Base-by-base conservation (phyloP, 2,888 invertebrate genomes). In the Hetaerina titia region DNA sequence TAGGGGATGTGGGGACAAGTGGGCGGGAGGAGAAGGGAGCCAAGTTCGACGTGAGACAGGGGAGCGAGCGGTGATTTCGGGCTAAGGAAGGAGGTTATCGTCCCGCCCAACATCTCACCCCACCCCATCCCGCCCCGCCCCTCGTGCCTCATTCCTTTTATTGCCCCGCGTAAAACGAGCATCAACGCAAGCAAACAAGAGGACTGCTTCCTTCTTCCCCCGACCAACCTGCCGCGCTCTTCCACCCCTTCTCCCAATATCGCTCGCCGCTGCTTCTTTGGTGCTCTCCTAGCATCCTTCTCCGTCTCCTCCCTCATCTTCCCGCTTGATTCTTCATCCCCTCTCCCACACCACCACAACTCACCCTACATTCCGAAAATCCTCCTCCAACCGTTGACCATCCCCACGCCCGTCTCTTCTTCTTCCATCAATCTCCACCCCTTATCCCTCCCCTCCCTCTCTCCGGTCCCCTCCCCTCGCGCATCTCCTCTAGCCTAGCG, bases 101-200 rank as follows among this genome's bases (percentile, higher is more conserved):
- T 8, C 69, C 7, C 25, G 31, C 5, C 4, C 17, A 11, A 31
- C 31, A 11, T 9, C 31, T 19, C 25, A 13, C 31, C 2, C 31
- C 25, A 2, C 81, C 4, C 31, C 81, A 31, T 31, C 4, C 45
- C 45, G 45, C 45, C 45, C 45, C 45, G 45, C 69, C 69, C n/a
- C 22, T 22, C 22, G 19, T 69, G 7, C n/a, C 69, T 69, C 69
- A 31, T 31, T 81, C 81, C 81, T 81, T 81, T 81, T 81, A 81
- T 81, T 81, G 81, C 81, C 25, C 81, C 8, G 31, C 81, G 81
- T 81, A 81, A 81, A 81, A 31, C 81, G 81, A 81, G 81, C 81
- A 81, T 81, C 81, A 81, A 81, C 81, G 81, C 81, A 81, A 81
- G 25, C 81, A 81, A 81, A 81, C 81, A 81, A 81, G 81, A 81